These are phyloP conservation scores for Sebastiscus albofasciatus DNA, from an alignment of 2,797 vertebrate species.

Conservation along the genomic window DNA sequence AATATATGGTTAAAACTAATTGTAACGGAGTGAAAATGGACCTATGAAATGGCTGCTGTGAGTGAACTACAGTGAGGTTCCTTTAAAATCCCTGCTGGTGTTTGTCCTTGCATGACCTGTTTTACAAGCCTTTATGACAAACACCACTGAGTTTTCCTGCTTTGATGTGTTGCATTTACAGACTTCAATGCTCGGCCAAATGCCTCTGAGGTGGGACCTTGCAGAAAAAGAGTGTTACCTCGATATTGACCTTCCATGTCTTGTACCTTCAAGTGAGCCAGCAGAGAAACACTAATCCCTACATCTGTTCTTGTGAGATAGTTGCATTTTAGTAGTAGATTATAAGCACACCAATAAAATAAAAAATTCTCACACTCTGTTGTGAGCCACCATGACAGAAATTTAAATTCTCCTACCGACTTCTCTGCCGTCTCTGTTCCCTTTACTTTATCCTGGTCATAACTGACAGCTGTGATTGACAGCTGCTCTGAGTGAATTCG, in stretches of 20 bases:
- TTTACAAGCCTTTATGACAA: background rate
- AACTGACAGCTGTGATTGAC: too few species aligned
- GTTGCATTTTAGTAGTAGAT: slow-evolving; percentile 56
- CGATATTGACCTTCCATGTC: slow-evolving; percentile 12
- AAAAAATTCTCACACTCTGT: slow-evolving; percentile 26
- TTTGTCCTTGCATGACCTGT: background rate
- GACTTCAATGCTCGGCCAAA: background rate
- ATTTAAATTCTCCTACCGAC: background rate
- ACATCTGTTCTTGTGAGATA: slow-evolving; percentile 43
- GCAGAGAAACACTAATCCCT: slow-evolving; percentile 52
- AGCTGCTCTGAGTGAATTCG: too few species aligned
- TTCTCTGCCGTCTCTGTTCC: slow-evolving; percentile 11
- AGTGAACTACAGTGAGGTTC: background rate
- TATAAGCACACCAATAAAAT: slow-evolving; percentile 30
- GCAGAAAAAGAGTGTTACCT: slow-evolving; percentile 43
- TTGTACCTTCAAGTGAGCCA: slow-evolving; percentile 29
- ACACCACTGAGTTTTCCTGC: background rate
- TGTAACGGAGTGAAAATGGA: too few species aligned
- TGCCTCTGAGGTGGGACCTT: background rate
- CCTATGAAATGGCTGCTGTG: background rate
- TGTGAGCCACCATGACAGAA: slow-evolving; percentile 15
- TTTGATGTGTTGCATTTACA: slow-evolving; percentile 21
- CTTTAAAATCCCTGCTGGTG: background rate
- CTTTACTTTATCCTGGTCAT: background rate
- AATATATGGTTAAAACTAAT: background rate